Evolutionary conservation across 1,140 invertebrate species (phyloP).

Genomic region (Cydia strobilella): DNA sequence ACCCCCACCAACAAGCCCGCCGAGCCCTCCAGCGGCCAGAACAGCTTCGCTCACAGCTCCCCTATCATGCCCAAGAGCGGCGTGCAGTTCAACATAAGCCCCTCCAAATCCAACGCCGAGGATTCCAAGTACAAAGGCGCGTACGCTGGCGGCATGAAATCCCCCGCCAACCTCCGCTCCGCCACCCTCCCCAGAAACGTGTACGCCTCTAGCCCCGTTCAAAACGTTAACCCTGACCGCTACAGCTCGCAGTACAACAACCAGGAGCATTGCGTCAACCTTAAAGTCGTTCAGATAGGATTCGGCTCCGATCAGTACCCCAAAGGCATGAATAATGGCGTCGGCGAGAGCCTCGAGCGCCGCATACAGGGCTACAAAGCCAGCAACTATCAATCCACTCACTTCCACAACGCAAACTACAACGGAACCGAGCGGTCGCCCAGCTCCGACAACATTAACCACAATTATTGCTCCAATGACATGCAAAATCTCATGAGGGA

Average conservation of each 20-base stretch:
- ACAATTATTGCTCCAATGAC: constrained; percentile 67
- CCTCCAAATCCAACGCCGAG: constrained; percentile 72
- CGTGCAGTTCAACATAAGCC: constrained; percentile 75
- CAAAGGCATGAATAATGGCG: constrained; percentile 72
- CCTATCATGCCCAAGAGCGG: constrained; percentile 76
- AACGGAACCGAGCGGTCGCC: constrained; percentile 68
- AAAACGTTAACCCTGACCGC: constrained; percentile 75
- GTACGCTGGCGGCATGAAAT: constrained; percentile 68
- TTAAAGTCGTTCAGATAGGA: constrained; percentile 80
- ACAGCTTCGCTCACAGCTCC: constrained; percentile 76
- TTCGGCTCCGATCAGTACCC: constrained; percentile 73
- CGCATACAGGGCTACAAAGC: constrained; percentile 74
- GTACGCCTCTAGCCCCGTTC: constrained; percentile 76
- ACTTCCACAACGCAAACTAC: constrained; percentile 71
- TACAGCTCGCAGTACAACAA: constrained; percentile 79
- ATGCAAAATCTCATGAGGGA: constrained; percentile 78
- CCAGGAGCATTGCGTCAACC: constrained; percentile 78
- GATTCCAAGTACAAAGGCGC: constrained; percentile 73
- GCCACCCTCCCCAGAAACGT: constrained; percentile 87
- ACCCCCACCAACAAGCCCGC: constrained; percentile 55
- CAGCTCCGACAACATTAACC: constrained; percentile 72
- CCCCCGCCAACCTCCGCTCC: constrained; percentile 82
- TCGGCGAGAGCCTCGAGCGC: constrained; percentile 80
- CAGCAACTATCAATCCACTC: constrained; percentile 67
- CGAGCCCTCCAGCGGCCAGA: constrained; percentile 52